phyloP scores from a whole-genome alignment of 2,113 vertebrate species.

The Psammodynastes pulverulentus region DNA sequence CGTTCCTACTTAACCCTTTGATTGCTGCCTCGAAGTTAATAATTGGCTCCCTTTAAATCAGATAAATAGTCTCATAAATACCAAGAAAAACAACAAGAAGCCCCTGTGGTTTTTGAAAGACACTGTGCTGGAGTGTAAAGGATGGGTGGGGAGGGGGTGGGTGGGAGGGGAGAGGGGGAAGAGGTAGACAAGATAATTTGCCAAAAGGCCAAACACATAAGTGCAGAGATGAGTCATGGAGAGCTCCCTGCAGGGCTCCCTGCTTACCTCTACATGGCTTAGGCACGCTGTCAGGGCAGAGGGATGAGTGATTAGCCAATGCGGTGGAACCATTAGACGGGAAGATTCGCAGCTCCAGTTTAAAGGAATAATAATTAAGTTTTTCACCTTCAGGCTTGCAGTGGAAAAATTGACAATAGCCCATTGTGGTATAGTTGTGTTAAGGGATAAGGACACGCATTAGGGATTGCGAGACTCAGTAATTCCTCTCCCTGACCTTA shows the following conservation, averaged over 20 bases:
- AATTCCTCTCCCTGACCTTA: not conserved
- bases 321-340: not conserved
- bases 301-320: not conserved
- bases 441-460: not conserved
- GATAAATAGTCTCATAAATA: conserved; percentile 76
- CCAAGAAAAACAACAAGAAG: conserved; percentile 62
- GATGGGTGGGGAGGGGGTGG: not conserved
- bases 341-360: not conserved
- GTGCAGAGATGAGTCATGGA: conserved; percentile 7
- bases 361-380: not conserved
- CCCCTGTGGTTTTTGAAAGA: conserved; percentile 30
- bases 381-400: not conserved
- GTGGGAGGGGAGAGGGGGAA: not conserved
- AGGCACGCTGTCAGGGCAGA: not conserved
- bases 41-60: conserved; percentile 68
- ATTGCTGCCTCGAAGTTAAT: conserved; percentile 69
- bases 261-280: not conserved
- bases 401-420: not conserved
- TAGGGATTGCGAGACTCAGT: not conserved
- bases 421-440: not conserved
- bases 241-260: not conserved
- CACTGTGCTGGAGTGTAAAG: conserved; percentile 19
- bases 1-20: conserved; percentile 69
- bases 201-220: not conserved
- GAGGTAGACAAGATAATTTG: not conserved